Base-by-base conservation (phyloP, 2,888 invertebrate species). In the Lasioglossum morio region DNA sequence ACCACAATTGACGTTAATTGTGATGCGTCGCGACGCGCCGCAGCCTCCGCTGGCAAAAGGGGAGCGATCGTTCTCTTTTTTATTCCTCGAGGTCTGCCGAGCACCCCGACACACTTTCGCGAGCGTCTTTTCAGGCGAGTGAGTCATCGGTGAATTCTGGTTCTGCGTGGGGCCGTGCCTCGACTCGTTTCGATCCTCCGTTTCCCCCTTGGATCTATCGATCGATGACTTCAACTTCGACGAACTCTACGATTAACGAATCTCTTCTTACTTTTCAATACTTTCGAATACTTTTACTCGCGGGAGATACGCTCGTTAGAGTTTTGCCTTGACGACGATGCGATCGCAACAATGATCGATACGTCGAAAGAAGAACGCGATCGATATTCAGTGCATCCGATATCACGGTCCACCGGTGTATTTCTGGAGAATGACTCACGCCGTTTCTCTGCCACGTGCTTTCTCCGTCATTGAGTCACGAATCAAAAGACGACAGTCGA, bases 1-100 rank as follows among this genome's bases (percentile, higher is more conserved):
- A 27, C 30, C 81, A 87, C 91, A 91, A 91, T 91, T 91, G 89
- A 85, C 87, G 88, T 89, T 92, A 91, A 92, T 92, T 91, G 88
- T 88, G 81, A 85, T 73, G 86, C 77, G 83, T 82, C 86, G 81
- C 83, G 85, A 66, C 77, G 80, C 63, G 73, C 37, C 34, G 76
- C 72, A 40, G 63, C 43, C 72, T 63, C 14, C n/a, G 63, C 48
- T 27, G 19, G 43, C 53, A 77, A 53, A 48, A 30, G 63, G 57
- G 74, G 53, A 69, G 16, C 37, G 72, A 57, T 37, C 77, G 27
- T 72, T 23, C 23, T 72, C 60, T 43, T 82, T 78, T 78, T n/a
- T 78, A 37, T 69, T 77, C 19, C 70, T 48, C 69, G 77, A 70
- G 70, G 53, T 43, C 76, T 63, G 43, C 27, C 76, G 63, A 60